Conservation (phyloP, 2,888 invertebrate genomes). For the Ecliptopera silaceata region DNA sequence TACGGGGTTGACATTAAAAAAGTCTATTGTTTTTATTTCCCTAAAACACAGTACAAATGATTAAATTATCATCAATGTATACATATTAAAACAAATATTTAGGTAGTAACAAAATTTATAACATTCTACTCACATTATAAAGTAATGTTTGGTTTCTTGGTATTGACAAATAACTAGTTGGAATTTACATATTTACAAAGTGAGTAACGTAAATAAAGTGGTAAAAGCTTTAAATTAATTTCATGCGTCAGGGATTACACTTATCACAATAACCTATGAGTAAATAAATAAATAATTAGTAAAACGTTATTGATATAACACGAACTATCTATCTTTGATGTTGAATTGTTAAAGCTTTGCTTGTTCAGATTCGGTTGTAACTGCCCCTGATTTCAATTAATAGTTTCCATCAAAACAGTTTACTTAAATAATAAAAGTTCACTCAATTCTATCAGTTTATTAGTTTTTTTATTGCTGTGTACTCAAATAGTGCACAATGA, state of each 20-base stretch:
- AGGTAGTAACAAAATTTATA: conserved; percentile 74
- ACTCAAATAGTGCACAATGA: neutral
- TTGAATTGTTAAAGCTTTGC: conserved; percentile 44
- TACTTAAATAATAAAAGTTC: too few species aligned
- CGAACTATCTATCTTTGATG: conserved; percentile 36
- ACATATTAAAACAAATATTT: conserved; percentile 62
- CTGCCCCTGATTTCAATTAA: neutral
- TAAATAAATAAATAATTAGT: conserved; percentile 70
- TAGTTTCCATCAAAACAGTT: neutral
- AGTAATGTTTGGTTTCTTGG: conserved; percentile 81
- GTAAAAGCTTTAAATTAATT: conserved; percentile 62
- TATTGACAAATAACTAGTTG: conserved; percentile 75
- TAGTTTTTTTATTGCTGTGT: too few species aligned
- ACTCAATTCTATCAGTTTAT: too few species aligned
- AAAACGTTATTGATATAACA: conserved; percentile 42
- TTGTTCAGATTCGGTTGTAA: conserved; percentile 12
- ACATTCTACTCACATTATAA: conserved; percentile 63
- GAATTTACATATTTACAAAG: conserved; percentile 81
- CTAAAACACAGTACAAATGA: conserved; percentile 70
- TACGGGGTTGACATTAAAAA: conserved; percentile 72
- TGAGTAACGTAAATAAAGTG: conserved; percentile 69
- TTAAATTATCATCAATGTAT: conserved; percentile 55
- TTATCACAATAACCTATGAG: conserved; percentile 47
- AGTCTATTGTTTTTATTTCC: conserved; percentile 61
- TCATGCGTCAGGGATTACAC: conserved; percentile 35